These are phyloP conservation scores for Poecilia gillii DNA, from an alignment of 2,797 vertebrate species.

Conservation along the genomic window DNA sequence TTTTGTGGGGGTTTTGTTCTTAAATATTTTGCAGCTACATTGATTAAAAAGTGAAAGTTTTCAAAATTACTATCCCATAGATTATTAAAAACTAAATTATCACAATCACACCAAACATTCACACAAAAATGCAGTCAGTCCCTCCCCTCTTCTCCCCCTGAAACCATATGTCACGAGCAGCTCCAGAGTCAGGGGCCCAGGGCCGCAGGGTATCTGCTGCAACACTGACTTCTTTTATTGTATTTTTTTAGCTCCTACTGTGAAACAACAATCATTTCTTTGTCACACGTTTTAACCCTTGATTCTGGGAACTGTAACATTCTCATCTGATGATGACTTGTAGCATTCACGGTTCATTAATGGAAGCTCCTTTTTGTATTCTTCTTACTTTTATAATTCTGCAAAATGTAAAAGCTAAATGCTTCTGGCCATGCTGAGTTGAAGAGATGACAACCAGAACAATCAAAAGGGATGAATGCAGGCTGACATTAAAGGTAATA, in stretches of 20 bases:
- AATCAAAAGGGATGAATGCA: conserved; percentile 43
- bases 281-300: conserved; percentile 21
- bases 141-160: conserved; percentile 6
- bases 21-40: not conserved
- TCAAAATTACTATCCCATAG: not conserved
- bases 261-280: conserved; percentile 29
- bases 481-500: conserved; percentile 53
- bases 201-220: conserved; percentile 24
- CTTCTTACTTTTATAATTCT: conserved; percentile 21
- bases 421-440: conserved; percentile 25
- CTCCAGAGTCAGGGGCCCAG: conserved; percentile 24
- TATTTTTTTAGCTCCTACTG: conserved; percentile 35
- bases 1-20: not conserved
- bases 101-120: not conserved
- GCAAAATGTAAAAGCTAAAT: conserved; percentile 33
- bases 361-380: conserved; percentile 6
- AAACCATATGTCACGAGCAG: conserved; percentile 30
- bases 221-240: conserved; percentile 28
- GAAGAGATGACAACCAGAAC: conserved; percentile 26
- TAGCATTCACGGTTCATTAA: conserved; percentile 2
- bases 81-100: not conserved
- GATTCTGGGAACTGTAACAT: conserved; percentile 17
- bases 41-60: not conserved
- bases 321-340: conserved; percentile 9
- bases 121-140: not conserved